Base-by-base conservation (phyloP, 2,888 invertebrate genomes). In the Poecilus cupreus region DNA sequence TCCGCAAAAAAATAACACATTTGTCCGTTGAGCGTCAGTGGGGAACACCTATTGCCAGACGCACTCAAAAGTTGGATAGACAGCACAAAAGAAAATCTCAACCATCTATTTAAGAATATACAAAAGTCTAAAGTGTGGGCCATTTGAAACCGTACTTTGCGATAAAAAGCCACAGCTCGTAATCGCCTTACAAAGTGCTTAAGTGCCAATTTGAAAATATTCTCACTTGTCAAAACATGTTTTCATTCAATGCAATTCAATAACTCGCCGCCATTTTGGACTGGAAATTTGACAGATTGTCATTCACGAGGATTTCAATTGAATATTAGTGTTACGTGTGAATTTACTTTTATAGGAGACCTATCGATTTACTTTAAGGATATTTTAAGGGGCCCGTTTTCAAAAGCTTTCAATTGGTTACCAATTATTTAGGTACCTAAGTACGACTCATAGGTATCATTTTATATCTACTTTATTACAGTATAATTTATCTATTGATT, bases 151-250 rank as follows among this genome's bases (percentile, higher is more conserved):
- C 76, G 37, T 76, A 51, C 51, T 37, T 51, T 39, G 20, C 26
- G 76, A 76, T 54, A 76, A 76, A 75, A 76, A 54, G 54, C 76
- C 76, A 76, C 76, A 76, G 57, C 57, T 51, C 57, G 51, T 76
- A 76, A 57, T 76, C 37, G 76, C 54, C 76, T 76, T 46, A 84
- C 83, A 84, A 85, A 84, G 82, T 83, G 81, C 82, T 83, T 86
- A 85, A 86, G 85, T 85, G 85, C 85, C 84, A 86, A 85, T 86
- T 85, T 86, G 84, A 84, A 85, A 84, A 82, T 83, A 81, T 84
- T 85, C 85, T 83, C 84, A 83, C 84, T 85, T 86, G 85, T 86
- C 86, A 86, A 84, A 86, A 86, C 84, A 86, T 78, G 51, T 51
- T 51, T 76, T 74, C 51, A 39, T 54, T 76, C 54, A 57, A 18